These are phyloP conservation scores for Eubasilissa splendida DNA, from an alignment of 2,888 invertebrate genomes.

Conservation along the genomic window DNA sequence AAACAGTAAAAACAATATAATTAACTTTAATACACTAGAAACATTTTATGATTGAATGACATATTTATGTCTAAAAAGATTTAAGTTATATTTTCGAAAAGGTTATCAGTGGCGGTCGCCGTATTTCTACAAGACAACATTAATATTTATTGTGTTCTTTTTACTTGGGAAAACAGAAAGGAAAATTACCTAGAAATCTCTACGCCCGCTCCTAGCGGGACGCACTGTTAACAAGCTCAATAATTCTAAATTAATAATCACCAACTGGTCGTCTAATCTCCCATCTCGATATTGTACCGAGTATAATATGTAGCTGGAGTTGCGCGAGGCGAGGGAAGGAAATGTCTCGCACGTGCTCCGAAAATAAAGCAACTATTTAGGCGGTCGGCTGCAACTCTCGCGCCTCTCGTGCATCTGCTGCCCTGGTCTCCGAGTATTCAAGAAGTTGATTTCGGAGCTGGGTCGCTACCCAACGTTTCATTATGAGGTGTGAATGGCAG, in stretches of 20 bases:
- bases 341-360: conserved; percentile 44
- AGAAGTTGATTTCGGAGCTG: background rate
- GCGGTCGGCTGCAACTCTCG: conserved; percentile 18
- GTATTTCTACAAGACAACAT: no score
- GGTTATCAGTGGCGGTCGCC: no score
- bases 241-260: conserved; percentile 31
- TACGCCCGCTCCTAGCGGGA: background rate
- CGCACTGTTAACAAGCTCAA: conserved; percentile 5
- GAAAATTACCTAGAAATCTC: background rate
- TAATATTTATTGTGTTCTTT: no score
- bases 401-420: conserved; percentile 31
- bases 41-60: no score
- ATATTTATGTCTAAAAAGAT: no score
- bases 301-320: background rate
- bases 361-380: conserved; percentile 37
- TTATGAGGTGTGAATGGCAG: conserved; percentile 8
- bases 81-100: no score
- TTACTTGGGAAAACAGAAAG: no score
- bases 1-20: no score
- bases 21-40: no score
- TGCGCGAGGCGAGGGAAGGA: conserved; percentile 29
- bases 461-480: background rate
- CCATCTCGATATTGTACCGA: conserved; percentile 16
- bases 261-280: conserved; percentile 30
- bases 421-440: background rate